phyloP scores from a whole-genome alignment of 2,888 invertebrate genomes.

The Crossocerus cetratus region DNA sequence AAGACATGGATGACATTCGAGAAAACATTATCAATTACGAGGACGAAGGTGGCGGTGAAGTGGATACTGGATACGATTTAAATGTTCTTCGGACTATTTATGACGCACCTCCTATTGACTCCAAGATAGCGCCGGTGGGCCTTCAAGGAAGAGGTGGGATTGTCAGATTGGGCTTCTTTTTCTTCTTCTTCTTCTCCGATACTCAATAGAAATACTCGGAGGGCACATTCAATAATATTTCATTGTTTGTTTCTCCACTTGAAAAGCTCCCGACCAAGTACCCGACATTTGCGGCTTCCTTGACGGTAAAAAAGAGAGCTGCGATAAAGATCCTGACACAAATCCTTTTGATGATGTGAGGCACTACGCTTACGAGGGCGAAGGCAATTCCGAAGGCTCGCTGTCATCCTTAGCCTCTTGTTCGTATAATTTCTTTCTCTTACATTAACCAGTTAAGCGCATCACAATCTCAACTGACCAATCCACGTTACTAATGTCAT shows the following conservation, averaged over 20 bases:
- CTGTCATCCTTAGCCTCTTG: slow-evolving; percentile 95
- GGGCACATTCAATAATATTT: no score
- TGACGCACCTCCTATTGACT: slow-evolving; percentile 79
- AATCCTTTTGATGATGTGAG: slow-evolving; percentile 97
- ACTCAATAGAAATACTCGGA: no score
- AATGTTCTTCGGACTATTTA: slow-evolving; percentile 86
- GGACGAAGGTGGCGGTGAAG: slow-evolving; percentile 99
- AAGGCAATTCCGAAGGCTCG: slow-evolving; percentile 93
- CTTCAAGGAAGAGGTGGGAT: slow-evolving; percentile 78
- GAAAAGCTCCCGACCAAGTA: slow-evolving; percentile 80
- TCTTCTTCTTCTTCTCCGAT: no score
- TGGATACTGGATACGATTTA: slow-evolving; percentile 95
- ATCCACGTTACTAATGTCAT: no score
- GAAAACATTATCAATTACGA: slow-evolving; percentile 99
- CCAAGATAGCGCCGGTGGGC: slow-evolving; percentile 76
- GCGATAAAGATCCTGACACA: slow-evolving; percentile 94
- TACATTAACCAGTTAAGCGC: not conserved
- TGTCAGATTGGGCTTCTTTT: not conserved
- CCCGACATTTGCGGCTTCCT: slow-evolving; percentile 94
- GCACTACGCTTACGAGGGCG: slow-evolving; percentile 98
- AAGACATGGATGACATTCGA: slow-evolving; percentile 96
- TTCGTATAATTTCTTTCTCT: slow-evolving; percentile 74
- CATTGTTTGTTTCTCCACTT: not conserved
- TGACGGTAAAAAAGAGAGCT: slow-evolving; percentile 91
- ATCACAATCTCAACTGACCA: not conserved